A percentile compares a stretch with the other conserved stretches of the same genome.
Conservation (phyloP, 2,888 invertebrate species). For the Digitonthophagus gazella region DNA sequence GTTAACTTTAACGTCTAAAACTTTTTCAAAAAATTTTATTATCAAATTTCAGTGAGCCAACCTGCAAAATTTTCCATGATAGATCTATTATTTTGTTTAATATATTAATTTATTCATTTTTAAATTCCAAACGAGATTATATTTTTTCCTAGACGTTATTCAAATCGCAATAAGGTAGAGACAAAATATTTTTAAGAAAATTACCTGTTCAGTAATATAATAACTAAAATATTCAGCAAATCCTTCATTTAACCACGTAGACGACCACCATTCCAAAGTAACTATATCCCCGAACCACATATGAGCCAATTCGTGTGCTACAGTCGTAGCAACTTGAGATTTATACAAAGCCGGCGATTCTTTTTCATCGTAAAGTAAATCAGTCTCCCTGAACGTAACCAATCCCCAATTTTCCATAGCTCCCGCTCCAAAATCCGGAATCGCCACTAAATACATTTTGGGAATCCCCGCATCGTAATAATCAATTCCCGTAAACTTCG, state of each 20-base stretch:
- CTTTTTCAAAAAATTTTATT: too few species aligned
- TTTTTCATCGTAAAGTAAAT: slow-evolving; percentile 53
- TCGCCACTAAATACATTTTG: slow-evolving; percentile 79
- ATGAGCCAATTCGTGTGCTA: slow-evolving; percentile 78
- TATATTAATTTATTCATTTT: too few species aligned
- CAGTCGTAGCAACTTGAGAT: slow-evolving; percentile 64
- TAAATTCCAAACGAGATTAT: too few species aligned
- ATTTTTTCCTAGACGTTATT: too few species aligned
- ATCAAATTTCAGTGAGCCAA: too few species aligned
- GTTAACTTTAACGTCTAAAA: too few species aligned
- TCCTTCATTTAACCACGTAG: slow-evolving; percentile 72
- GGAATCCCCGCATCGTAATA: slow-evolving; percentile 58
- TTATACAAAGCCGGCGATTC: slow-evolving; percentile 58
- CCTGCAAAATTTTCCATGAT: too few species aligned
- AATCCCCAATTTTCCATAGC: slow-evolving; percentile 95
- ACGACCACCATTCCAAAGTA: slow-evolving; percentile 74
- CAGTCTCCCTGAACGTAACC: slow-evolving; percentile 72
- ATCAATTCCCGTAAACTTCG: slow-evolving; percentile 57
- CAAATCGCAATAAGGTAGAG: too few species aligned
- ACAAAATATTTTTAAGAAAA: too few species aligned
- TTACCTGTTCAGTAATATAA: slow-evolving; percentile 58
- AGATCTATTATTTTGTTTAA: too few species aligned
- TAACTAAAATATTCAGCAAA: slow-evolving; percentile 75
- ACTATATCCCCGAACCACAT: slow-evolving; percentile 81
- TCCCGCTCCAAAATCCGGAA: slow-evolving; percentile 79